phyloP scores from a whole-genome alignment of 2,888 invertebrate species.

The Torymus auratus region DNA sequence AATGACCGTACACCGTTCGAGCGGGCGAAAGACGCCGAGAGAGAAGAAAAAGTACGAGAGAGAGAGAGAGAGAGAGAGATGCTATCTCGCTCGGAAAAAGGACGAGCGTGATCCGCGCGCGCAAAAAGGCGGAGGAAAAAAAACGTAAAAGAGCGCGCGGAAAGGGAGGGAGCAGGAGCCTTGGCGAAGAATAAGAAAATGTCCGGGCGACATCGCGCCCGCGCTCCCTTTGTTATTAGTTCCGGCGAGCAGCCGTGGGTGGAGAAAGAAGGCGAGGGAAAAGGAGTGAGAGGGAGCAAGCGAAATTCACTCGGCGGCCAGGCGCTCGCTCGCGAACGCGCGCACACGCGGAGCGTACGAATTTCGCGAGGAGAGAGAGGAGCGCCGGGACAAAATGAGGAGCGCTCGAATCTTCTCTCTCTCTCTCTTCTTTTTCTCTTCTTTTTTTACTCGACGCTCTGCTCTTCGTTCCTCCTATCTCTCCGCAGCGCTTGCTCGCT shows the following conservation, averaged over 20 bases:
- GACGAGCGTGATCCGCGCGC: neutral
- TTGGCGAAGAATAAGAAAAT: conserved; percentile 51
- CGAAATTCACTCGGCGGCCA: conserved; percentile 53
- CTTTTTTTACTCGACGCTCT: conserved; percentile 10
- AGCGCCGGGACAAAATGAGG: conserved; percentile 37
- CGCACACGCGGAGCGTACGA: conserved; percentile 45
- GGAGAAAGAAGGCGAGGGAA: conserved; percentile 15
- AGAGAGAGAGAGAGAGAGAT: neutral
- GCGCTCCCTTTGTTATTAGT: conserved; percentile 55
- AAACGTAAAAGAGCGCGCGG: neutral
- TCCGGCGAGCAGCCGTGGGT: conserved; percentile 28
- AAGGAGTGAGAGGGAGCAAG: neutral
- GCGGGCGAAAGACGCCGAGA: neutral
- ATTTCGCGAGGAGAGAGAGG: conserved; percentile 47
- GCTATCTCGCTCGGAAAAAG: neutral
- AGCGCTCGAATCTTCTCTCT: conserved; percentile 46
- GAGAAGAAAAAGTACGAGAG: neutral
- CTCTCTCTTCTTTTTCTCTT: conserved; percentile 2
- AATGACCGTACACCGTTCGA: neutral
- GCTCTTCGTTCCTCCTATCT: conserved; percentile 36
- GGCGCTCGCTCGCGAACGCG: too few species aligned
- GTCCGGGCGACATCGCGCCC: conserved; percentile 47
- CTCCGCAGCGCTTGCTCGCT: neutral
- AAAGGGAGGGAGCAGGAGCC: neutral
- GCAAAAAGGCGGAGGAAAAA: neutral